phyloP scores from a whole-genome alignment of 1,140 invertebrate genomes.

The Drosophila ambigua region DNA sequence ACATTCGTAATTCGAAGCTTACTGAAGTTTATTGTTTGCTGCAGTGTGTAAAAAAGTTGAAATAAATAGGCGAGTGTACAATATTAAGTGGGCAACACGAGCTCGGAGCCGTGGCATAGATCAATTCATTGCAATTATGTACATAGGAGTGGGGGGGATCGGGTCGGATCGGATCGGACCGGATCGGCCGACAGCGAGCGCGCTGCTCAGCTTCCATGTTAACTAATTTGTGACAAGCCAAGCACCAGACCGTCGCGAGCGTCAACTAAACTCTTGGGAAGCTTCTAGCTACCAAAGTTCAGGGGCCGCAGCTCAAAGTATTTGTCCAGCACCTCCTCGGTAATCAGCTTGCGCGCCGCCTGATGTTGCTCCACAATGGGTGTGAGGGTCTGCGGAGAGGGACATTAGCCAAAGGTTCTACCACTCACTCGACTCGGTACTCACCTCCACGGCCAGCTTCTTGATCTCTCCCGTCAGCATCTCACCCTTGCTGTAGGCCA shows the following conservation, averaged over 20 bases:
- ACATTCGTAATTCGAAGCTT: constrained; percentile 53
- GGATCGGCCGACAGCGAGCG: neutral
- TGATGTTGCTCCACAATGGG: constrained; percentile 93
- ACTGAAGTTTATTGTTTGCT: constrained; percentile 61
- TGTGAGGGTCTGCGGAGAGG: constrained; percentile 78
- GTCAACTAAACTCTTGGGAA: neutral
- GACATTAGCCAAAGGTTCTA: neutral
- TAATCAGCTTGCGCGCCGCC: constrained; percentile 90
- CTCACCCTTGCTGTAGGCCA: constrained; percentile 94
- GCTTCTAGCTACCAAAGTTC: constrained; percentile 84
- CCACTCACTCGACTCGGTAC: neutral
- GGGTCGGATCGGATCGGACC: constrained; percentile 16
- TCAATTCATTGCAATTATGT: constrained; percentile 57
- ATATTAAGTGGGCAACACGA: constrained; percentile 50
- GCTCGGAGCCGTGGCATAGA: constrained; percentile 50
- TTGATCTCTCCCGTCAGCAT: constrained; percentile 98
- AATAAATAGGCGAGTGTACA: constrained; percentile 69
- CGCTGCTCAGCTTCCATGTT: constrained; percentile 21
- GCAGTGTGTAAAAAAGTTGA: constrained; percentile 56
- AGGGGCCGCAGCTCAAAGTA: constrained; percentile 95
- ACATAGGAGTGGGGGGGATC: constrained; percentile 34
- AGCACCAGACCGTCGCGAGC: constrained; percentile 1
- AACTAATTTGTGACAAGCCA: constrained; percentile 18
- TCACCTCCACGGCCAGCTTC: constrained; percentile 92
- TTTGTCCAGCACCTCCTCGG: constrained; percentile 92